Base-by-base conservation (phyloP, 2,113 vertebrate species). In the Catagonus wagneri region DNA sequence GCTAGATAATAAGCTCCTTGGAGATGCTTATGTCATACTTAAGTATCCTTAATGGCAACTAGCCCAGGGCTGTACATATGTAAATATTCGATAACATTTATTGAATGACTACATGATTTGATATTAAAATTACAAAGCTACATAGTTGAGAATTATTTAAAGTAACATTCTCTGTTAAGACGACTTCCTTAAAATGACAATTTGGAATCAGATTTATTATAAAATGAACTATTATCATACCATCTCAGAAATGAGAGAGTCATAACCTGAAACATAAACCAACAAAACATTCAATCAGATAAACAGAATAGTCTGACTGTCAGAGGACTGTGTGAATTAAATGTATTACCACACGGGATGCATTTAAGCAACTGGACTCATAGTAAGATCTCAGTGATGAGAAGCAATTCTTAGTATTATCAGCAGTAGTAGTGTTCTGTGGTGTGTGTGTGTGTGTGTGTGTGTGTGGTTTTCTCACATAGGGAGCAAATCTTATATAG, bases 161-260 rank as follows among this genome's bases (percentile, higher is more conserved):
- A 97, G 39, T 76, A 75, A 58, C 29, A 81, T 52, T 93, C 68
- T 83, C 52, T 68, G 0, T 76, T 76, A 75, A 60, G 89, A 76
- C 27, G 23, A 75, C n/a, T 60, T 66, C 1, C 56, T 54, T 76
- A 94, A 92, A 93, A 80, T 92, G 75, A 66, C 10, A 66, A 29
- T 56, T 80, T 74, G 29, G 39, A 6, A 83, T 80, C 52, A 74
- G 52, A 69, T 94, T 88, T 80, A 80, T 76, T 68, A 94, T 63
- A 72, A 88, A 94, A 93, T 69, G 16, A 72, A 52, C 34, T 66
- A 65, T 54, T 66, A 75, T 58, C 25, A 22, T 76, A 29, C 3
- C 25, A 84, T 80, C 96, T 90, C 50, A 71, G 54, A 94, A 96
- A 90, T 88, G 11, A 66, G 44, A 89, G 89, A 75, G 71, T 83